Conservation (phyloP, 2,113 vertebrate species). For the Varanus komodoensis region DNA sequence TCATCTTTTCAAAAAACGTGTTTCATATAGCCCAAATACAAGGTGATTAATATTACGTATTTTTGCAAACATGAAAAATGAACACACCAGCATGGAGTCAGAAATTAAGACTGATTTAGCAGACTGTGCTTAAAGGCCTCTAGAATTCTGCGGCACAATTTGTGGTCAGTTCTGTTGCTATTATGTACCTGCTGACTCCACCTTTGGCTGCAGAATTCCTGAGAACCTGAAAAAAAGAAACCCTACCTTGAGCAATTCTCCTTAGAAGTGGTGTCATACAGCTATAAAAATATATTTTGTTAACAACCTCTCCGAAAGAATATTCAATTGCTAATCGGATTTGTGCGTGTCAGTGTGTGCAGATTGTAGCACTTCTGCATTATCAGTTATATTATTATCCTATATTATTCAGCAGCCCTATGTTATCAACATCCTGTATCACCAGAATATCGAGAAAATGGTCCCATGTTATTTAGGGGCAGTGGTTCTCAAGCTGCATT, state of each 20-base stretch:
- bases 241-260: slow-evolving; percentile 79
- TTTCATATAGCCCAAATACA: neutral
- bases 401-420: no score
- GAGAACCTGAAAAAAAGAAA: slow-evolving; percentile 83
- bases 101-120: neutral
- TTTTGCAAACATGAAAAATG: neutral
- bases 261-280: slow-evolving; percentile 73
- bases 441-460: neutral
- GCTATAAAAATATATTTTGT: slow-evolving; percentile 68
- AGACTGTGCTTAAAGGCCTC: slow-evolving; percentile 60
- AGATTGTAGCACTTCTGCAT: neutral
- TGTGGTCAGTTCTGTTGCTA: slow-evolving; percentile 82
- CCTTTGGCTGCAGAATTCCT: slow-evolving; percentile 83
- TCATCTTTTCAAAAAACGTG: slow-evolving; percentile 44
- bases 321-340: neutral
- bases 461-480: neutral
- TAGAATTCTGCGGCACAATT: slow-evolving; percentile 83
- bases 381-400: neutral
- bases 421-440: no score
- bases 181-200: slow-evolving; percentile 84
- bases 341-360: neutral
- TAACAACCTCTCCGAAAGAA: neutral
- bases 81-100: neutral
- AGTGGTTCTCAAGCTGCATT: neutral
- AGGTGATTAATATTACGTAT: slow-evolving; percentile 6